phyloP scores from a whole-genome alignment of 2,113 vertebrate species.

The Salvelinus sp. region DNA sequence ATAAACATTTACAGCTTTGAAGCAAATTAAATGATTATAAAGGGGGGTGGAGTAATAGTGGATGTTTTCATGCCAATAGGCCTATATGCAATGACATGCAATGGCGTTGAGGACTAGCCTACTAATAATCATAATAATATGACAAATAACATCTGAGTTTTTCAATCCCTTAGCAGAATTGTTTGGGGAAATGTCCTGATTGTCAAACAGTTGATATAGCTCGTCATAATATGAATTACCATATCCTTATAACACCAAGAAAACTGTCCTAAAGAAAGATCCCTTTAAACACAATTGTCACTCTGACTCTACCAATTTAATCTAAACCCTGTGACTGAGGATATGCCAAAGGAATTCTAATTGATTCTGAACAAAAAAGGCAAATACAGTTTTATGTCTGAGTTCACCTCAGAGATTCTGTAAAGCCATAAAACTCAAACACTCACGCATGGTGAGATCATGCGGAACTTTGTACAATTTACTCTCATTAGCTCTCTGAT shows the following conservation, averaged over 20 bases:
- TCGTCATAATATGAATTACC: too few relatives aligned
- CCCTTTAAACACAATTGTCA: neutral
- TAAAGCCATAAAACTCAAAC: neutral
- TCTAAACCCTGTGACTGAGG: constrained; percentile 16
- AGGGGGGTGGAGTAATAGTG: too few relatives aligned
- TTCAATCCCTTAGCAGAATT: too few relatives aligned
- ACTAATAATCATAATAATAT: too few relatives aligned
- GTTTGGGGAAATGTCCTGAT: too few relatives aligned
- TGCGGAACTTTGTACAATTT: neutral
- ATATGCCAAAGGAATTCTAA: constrained; percentile 29
- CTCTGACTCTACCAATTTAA: neutral
- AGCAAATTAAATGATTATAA: neutral
- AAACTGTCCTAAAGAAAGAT: neutral
- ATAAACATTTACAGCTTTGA: neutral
- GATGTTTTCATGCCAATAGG: too few relatives aligned
- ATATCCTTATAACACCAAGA: neutral
- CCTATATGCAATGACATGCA: too few relatives aligned
- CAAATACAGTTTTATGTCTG: neutral
- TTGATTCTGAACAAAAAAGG: neutral
- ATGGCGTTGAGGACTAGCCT: too few relatives aligned
- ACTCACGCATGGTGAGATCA: neutral
- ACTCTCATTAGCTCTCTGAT: neutral
- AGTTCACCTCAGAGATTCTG: constrained; percentile 2
- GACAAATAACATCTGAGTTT: too few relatives aligned
- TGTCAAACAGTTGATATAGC: too few relatives aligned